Evolutionary conservation across 2,113 vertebrate genomes (phyloP).

Genomic region (Sander vitreus): DNA sequence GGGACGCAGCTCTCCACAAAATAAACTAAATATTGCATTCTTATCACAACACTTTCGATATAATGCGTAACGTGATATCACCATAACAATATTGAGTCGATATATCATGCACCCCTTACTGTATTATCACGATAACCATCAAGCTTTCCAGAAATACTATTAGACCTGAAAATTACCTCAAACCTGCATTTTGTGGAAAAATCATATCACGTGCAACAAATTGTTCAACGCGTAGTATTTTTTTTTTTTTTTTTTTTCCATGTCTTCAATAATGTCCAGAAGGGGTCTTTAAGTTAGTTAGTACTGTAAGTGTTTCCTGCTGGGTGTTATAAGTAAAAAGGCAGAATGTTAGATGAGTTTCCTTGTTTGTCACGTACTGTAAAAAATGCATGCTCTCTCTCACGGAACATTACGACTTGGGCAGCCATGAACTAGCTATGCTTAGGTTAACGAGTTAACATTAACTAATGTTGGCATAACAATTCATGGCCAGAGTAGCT

Average conservation of each 20-base stretch:
- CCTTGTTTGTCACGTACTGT: background rate
- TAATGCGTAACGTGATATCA: too few relatives aligned
- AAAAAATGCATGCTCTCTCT: background rate
- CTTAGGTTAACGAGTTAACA: background rate
- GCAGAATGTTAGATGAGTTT: background rate
- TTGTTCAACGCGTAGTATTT: too few relatives aligned
- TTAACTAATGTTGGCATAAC: slow-evolving; percentile 1
- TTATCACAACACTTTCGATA: too few relatives aligned
- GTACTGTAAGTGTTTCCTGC: background rate
- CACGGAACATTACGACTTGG: background rate
- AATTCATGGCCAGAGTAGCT: background rate
- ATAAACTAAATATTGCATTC: too few relatives aligned
- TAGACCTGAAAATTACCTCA: too few relatives aligned
- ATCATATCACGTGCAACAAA: too few relatives aligned
- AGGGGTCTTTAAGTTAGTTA: background rate
- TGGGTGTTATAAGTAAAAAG: background rate
- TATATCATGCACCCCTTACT: too few relatives aligned
- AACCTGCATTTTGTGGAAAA: too few relatives aligned
- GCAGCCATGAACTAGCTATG: background rate
- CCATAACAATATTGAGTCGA: too few relatives aligned
- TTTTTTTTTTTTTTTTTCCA: too few relatives aligned
- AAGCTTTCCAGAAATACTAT: background rate
- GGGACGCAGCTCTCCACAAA: too few relatives aligned
- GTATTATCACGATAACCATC: background rate
- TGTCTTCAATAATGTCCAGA: background rate